A percentile compares a stretch with the other conserved stretches of the same genome.
These are phyloP conservation scores for Drosophila triauraria DNA, from an alignment of 1,140 invertebrate genomes.

Conservation along the genomic window DNA sequence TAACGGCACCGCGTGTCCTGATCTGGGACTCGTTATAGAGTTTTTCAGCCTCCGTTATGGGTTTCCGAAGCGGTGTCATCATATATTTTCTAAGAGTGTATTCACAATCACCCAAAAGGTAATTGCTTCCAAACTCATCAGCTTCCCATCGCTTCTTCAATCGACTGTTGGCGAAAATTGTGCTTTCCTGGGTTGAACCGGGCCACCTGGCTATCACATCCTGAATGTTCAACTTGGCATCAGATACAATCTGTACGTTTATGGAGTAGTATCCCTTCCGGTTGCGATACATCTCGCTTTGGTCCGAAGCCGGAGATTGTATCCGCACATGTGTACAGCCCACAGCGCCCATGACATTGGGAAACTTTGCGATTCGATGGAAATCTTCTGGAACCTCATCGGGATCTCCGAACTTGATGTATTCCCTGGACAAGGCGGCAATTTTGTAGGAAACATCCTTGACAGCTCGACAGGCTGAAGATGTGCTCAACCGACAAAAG, in stretches of 20 bases:
- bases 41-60: neutral
- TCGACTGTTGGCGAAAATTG: slow-evolving; percentile 10
- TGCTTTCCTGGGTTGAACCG: neutral
- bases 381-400: neutral
- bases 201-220: slow-evolving; percentile 13
- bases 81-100: neutral
- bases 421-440: slow-evolving; percentile 6
- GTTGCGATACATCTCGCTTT: slow-evolving; percentile 2
- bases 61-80: slow-evolving; percentile 5
- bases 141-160: slow-evolving; percentile 4
- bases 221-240: slow-evolving; percentile 1
- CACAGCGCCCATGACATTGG: slow-evolving; percentile 1
- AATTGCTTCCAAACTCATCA: slow-evolving; percentile 3
- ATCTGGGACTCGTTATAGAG: slow-evolving; percentile 6
- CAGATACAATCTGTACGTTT: slow-evolving; percentile 2
- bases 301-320: neutral
- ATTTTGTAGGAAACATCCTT: slow-evolving; percentile 10
- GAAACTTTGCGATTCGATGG: neutral
- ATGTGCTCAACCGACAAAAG: neutral
- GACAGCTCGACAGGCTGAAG: slow-evolving; percentile 1
- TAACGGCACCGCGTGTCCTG: neutral
- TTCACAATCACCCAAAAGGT: neutral
- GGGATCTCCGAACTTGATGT: slow-evolving; percentile 3
- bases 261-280: neutral
- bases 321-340: slow-evolving; percentile 10